phyloP scores from a whole-genome alignment of 1,140 invertebrate species.

The Ostrea edulis region DNA sequence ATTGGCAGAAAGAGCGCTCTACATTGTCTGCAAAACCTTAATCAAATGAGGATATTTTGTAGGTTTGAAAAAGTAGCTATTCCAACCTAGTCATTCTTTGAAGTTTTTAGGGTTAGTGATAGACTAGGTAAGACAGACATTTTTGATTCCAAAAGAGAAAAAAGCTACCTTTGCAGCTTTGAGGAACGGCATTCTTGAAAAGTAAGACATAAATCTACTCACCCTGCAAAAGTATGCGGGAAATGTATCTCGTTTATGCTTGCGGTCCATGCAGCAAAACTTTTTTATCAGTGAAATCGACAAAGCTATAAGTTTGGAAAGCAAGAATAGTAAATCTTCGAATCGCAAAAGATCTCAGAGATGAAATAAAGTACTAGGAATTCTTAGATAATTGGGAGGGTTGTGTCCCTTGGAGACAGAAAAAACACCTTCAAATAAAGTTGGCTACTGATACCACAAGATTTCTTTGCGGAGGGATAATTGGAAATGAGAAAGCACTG shows the following conservation, averaged over 20 bases:
- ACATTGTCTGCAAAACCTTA: neutral
- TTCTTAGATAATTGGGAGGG: slow-evolving; percentile 49
- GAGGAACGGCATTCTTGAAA: neutral
- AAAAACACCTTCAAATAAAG: slow-evolving; percentile 16
- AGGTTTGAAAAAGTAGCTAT: neutral
- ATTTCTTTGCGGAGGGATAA: slow-evolving; percentile 33
- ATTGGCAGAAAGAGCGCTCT: too few relatives aligned
- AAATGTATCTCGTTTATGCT: neutral
- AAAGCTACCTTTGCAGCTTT: neutral
- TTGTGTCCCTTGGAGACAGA: slow-evolving; percentile 30
- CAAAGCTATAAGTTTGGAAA: neutral
- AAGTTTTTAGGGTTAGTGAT: neutral
- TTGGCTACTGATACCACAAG: slow-evolving; percentile 48
- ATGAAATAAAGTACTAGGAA: slow-evolving; percentile 44
- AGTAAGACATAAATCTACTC: neutral
- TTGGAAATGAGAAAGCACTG: neutral
- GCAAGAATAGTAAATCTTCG: neutral
- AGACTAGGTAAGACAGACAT: neutral
- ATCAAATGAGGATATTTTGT: neutral
- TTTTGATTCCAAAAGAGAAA: neutral
- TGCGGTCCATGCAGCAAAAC: neutral
- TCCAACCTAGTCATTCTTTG: neutral
- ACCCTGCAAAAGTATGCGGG: neutral
- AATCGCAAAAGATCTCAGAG: neutral
- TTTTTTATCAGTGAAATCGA: neutral